A percentile compares a stretch with the other conserved stretches of the same genome.
These are phyloP conservation scores for Sinohyriopsis cumingii DNA, from an alignment of 2,888 invertebrate species.

Conservation along the genomic window DNA sequence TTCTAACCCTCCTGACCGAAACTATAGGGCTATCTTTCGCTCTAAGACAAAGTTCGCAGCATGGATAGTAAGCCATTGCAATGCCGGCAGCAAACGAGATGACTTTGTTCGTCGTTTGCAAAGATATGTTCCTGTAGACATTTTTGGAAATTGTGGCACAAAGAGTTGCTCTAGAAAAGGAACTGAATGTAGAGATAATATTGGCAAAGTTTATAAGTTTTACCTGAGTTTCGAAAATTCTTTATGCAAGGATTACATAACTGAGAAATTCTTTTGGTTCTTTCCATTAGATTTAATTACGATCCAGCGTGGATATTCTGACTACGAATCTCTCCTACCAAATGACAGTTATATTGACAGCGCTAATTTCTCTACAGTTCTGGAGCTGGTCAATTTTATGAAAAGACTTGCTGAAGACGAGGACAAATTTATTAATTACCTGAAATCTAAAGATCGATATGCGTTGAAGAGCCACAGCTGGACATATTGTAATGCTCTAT, in stretches of 20 bases:
- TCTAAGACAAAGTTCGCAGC: slow-evolving; percentile 31
- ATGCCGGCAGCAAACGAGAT: slow-evolving; percentile 32
- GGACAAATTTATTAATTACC: too few relatives aligned
- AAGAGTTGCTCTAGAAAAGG: neutral
- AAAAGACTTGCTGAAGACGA: too few relatives aligned
- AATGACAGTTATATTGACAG: too few relatives aligned
- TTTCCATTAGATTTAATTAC: neutral
- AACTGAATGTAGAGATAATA: neutral
- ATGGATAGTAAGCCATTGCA: slow-evolving; percentile 51
- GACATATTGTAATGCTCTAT: too few relatives aligned
- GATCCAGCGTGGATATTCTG: too few relatives aligned
- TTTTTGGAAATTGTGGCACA: slow-evolving; percentile 42
- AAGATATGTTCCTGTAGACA: slow-evolving; percentile 37
- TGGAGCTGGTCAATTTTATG: too few relatives aligned
- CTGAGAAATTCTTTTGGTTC: slow-evolving; percentile 7
- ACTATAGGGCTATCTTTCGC: slow-evolving; percentile 2
- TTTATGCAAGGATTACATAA: slow-evolving; percentile 5
- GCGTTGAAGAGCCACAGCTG: too few relatives aligned
- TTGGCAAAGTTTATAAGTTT: slow-evolving; percentile 3
- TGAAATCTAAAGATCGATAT: too few relatives aligned
- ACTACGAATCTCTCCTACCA: too few relatives aligned
- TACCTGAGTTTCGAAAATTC: slow-evolving; percentile 9
- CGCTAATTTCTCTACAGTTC: too few relatives aligned
- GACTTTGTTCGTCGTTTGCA: slow-evolving; percentile 32
- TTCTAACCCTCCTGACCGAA: neutral